A percentile compares a stretch with the other conserved stretches of the same genome.
Conservation (phyloP, 1,140 invertebrate species). For the Ephestia elutella region DNA sequence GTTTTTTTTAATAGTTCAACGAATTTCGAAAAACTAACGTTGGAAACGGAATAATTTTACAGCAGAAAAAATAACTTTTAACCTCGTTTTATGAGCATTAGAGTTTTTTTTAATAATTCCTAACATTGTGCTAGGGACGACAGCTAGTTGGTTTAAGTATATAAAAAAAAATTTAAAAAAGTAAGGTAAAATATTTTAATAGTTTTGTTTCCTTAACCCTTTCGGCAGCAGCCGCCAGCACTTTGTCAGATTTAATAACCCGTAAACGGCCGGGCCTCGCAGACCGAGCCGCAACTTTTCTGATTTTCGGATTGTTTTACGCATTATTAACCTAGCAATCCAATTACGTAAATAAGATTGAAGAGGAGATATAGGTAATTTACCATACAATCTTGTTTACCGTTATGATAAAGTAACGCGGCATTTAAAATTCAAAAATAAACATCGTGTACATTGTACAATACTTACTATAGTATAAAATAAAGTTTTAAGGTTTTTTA, state of each 20-base stretch:
- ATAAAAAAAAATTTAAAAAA: not conserved
- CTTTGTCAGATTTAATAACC: conserved; percentile 71
- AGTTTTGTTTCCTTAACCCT: conserved; percentile 56
- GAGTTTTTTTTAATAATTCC: too few relatives aligned
- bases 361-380: conserved; percentile 36
- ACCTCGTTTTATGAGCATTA: too few relatives aligned
- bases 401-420: not conserved
- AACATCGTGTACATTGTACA: too few relatives aligned
- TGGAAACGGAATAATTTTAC: too few relatives aligned
- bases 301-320: conserved; percentile 69
- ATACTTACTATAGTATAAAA: too few relatives aligned
- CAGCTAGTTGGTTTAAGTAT: not conserved
- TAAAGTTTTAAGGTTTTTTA: too few relatives aligned
- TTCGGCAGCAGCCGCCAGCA: conserved; percentile 40
- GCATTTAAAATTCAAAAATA: too few relatives aligned
- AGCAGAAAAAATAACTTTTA: too few relatives aligned
- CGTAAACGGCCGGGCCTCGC: conserved; percentile 51
- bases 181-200: conserved; percentile 41
- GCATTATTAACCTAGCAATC: conserved; percentile 69
- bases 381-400: conserved; percentile 17
- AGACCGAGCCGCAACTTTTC: conserved; percentile 47
- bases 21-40: too few relatives aligned
- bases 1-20: too few relatives aligned
- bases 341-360: conserved; percentile 64
- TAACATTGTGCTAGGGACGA: too few relatives aligned